Percentiles rank a stretch among this genome's conserved stretches.
These are phyloP conservation scores for Quadriops clusia DNA, from an alignment of 2,888 invertebrate genomes.

Conservation along the genomic window DNA sequence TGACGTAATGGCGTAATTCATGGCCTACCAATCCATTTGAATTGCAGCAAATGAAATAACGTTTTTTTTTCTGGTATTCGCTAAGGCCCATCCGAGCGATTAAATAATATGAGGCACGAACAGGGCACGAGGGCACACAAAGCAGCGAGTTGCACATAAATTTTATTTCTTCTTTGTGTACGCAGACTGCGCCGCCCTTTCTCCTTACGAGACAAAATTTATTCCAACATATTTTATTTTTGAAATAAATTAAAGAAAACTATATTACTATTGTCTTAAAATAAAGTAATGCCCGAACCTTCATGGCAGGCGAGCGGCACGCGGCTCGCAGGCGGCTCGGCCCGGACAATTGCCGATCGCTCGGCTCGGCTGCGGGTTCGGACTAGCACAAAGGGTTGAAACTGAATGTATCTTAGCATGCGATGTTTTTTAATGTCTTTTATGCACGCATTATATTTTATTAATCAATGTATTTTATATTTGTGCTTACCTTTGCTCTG, in stretches of 20 bases:
- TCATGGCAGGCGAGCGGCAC: constrained; percentile 1
- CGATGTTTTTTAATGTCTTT: constrained; percentile 34
- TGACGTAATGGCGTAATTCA: too few relatives aligned
- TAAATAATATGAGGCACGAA: constrained; percentile 4
- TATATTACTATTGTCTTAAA: constrained; percentile 26
- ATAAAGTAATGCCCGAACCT: constrained; percentile 19
- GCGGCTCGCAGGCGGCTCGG: neutral
- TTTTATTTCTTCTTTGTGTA: constrained; percentile 10
- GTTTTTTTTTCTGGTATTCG: too few relatives aligned
- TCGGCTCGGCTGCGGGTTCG: constrained; percentile 15
- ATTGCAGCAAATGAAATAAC: too few relatives aligned
- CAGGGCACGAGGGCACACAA: neutral
- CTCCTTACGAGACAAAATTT: constrained; percentile 15
- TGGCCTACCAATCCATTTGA: too few relatives aligned
- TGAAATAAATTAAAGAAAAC: constrained; percentile 28
- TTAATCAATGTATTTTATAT: constrained; percentile 26
- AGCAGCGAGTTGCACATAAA: constrained; percentile 6
- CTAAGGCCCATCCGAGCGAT: too few relatives aligned
- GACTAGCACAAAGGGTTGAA: constrained; percentile 21
- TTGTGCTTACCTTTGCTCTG: too few relatives aligned
- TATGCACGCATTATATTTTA: constrained; percentile 36
- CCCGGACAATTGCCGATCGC: constrained; percentile 1
- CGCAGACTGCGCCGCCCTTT: constrained; percentile 7
- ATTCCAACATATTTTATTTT: constrained; percentile 26
- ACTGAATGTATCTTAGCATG: constrained; percentile 29